Base-by-base conservation (phyloP, 2,888 invertebrate genomes). In the Diarsia dahlii region DNA sequence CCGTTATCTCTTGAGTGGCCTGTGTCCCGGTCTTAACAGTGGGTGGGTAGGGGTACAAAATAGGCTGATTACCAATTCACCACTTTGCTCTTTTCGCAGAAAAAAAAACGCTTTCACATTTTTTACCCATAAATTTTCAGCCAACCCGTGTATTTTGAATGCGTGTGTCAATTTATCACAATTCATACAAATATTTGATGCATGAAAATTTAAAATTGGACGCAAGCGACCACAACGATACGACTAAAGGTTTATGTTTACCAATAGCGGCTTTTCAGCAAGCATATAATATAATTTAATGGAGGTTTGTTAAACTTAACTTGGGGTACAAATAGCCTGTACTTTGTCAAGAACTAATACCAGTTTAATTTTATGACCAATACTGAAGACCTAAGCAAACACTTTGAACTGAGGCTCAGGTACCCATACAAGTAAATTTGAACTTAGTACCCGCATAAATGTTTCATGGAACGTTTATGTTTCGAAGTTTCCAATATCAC, bases 321-420 rank as follows among this genome's bases (percentile, higher is more conserved):
- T 79, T 54, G 48, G 62, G 56, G 12, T 46, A 28, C 72, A 66
- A 69, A 62, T 66, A 72, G 46, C 63, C 28, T n/a, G 23, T 67
- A 72, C 84, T 78, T 80, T 76, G 65, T 52, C 73, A 79, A 79
- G 80, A 69, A 77, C 58, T 72, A 78, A 65, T 67, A 77, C 50
- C 46, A 79, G 70, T 84, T 81, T 81, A 73, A 82, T 84, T 81
- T 84, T 76, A 82, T 76, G 66, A 71, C 68, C 81, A 65, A 71
- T 74, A 80, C 28, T 39, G 64, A 71, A 69, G 69, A 71, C 85
- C 85, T 85, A 70, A 85, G 71, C 82, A 83, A 82, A 83, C 83
- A 83, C 28, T 60, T 80, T 54, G 71, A 71, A 77, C 68, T 63
- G 68, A 70, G 78, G 69, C 71, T 63, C 71, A 78, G 83, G 69